Percentiles rank a stretch among this genome's conserved stretches.
phyloP scores from a whole-genome alignment of 2,113 vertebrate genomes.

The Lagenorhynchus albirostris region DNA sequence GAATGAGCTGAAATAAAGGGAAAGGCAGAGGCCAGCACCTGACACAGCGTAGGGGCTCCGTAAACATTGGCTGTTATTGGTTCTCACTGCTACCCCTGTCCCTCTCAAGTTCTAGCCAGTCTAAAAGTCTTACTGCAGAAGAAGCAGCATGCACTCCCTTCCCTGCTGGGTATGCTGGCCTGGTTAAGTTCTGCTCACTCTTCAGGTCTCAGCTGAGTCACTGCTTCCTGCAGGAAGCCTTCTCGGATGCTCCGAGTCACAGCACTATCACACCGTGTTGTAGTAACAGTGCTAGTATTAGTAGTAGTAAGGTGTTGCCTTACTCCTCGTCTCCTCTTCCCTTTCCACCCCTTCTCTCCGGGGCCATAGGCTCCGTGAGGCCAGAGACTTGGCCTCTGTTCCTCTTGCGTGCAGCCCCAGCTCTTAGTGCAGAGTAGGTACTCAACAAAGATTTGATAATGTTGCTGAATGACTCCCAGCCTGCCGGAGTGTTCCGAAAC shows the following conservation, averaged over 20 bases:
- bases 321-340: neutral
- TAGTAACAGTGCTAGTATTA: too few species aligned
- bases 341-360: neutral
- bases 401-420: rapidly evolving
- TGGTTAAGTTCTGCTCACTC: neutral
- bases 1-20: neutral
- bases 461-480: neutral
- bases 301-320: too few species aligned
- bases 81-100: neutral
- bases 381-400: neutral
- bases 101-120: neutral
- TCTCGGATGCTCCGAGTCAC: neutral
- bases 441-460: neutral
- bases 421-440: neutral
- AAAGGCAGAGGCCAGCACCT: neutral
- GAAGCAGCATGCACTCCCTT: neutral
- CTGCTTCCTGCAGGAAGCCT: neutral
- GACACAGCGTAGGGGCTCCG: neutral
- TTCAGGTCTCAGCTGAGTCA: neutral
- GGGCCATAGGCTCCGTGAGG: neutral
- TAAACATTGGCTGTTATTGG: rapidly evolving
- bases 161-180: neutral
- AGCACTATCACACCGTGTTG: neutral
- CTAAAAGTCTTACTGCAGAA: neutral
- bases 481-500: neutral